Conservation (phyloP, 2,797 vertebrate species). For the Coregonus suidteri region DNA sequence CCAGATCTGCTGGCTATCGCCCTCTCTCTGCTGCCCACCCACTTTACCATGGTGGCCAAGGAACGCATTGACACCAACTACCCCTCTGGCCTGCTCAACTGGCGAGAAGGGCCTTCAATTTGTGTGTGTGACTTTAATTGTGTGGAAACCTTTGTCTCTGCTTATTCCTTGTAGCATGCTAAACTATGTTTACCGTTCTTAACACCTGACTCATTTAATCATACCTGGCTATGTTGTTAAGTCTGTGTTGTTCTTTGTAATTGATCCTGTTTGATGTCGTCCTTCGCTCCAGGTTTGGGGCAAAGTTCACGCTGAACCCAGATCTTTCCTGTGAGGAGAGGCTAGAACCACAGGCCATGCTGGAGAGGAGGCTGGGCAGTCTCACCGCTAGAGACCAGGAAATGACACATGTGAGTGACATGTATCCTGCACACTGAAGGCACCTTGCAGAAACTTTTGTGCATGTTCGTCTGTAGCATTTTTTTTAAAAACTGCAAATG, state of each 20-base stretch:
- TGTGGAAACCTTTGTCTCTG: not conserved
- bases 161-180: not conserved
- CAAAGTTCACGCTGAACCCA: slow-evolving; percentile 85
- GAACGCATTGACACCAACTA: slow-evolving; percentile 72
- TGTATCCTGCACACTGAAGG: not conserved
- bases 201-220: not conserved
- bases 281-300: slow-evolving; percentile 79
- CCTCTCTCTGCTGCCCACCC: slow-evolving; percentile 85
- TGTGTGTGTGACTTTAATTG: not conserved
- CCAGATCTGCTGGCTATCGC: slow-evolving; percentile 87
- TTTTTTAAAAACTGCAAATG: too few species aligned
- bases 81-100: slow-evolving; percentile 86
- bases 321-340: slow-evolving; percentile 77
- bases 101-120: slow-evolving; percentile 69
- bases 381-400: slow-evolving; percentile 84
- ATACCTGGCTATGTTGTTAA: too few species aligned
- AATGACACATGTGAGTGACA: slow-evolving; percentile 86
- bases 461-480: not conserved
- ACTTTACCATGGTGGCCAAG: slow-evolving; percentile 72
- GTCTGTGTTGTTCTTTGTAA: not conserved
- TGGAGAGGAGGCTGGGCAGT: slow-evolving; percentile 84
- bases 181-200: not conserved
- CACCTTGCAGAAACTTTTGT: not conserved
- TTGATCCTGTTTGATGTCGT: not conserved
- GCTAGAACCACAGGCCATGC: slow-evolving; percentile 61